Percentiles rank a stretch among this genome's conserved stretches.
Conservation (phyloP, 2,888 invertebrate species). For the Drosophila conformis region DNA sequence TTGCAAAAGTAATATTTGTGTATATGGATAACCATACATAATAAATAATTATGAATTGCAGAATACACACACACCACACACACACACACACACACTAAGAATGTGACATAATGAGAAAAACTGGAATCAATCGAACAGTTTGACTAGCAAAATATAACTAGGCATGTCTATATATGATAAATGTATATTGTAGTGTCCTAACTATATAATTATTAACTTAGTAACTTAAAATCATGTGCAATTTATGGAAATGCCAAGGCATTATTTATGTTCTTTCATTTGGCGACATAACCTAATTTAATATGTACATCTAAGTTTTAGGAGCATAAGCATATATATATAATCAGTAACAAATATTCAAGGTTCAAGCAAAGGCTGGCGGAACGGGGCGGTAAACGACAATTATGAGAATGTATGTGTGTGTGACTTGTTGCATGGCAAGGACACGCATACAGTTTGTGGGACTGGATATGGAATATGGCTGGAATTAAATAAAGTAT, state of each 20-base stretch:
- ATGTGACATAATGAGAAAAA: background rate
- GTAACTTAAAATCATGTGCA: conserved; percentile 62
- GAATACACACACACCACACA: conserved; percentile 17
- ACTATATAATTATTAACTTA: conserved; percentile 29
- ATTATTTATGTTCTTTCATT: background rate
- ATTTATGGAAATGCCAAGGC: conserved; percentile 48
- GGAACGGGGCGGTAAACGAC: background rate
- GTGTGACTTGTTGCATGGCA: background rate
- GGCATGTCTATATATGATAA: conserved; percentile 11
- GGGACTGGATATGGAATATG: conserved; percentile 1
- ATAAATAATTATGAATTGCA: conserved; percentile 52
- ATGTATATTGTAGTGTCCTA: conserved; percentile 38
- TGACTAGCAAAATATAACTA: conserved; percentile 5
- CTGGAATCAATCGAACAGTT: conserved; percentile 1
- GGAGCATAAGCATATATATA: conserved; percentile 6
- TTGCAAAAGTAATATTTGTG: conserved; percentile 51
- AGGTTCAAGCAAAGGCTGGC: background rate
- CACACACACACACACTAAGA: conserved; percentile 13
- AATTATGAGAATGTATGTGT: background rate
- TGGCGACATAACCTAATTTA: background rate
- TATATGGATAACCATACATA: conserved; percentile 23
- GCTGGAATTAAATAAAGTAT: conserved; percentile 1
- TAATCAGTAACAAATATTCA: background rate
- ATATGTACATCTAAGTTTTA: conserved; percentile 37
- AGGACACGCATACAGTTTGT: conserved; percentile 1